A percentile compares a stretch with the other conserved stretches of the same genome.
These are phyloP conservation scores for Orycteropus afer DNA, from an alignment of 2,113 vertebrate genomes.

Conservation along the genomic window DNA sequence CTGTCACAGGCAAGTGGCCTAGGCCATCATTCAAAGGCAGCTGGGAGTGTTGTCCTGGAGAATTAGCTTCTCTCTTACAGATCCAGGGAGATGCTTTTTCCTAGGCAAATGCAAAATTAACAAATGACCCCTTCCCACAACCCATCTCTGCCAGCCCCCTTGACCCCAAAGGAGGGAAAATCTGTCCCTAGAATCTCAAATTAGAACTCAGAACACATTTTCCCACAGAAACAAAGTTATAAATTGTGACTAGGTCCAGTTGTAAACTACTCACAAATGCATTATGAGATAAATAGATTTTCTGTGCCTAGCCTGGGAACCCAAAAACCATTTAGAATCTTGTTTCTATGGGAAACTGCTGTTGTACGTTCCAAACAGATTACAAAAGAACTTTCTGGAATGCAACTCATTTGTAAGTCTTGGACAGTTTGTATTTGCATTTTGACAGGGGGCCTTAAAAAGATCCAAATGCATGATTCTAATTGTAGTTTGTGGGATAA, in stretches of 20 bases:
- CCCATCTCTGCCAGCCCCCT: slow-evolving; percentile 41
- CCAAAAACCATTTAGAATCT: slow-evolving; percentile 54
- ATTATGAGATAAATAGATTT: slow-evolving; percentile 72
- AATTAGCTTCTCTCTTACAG: slow-evolving; percentile 42
- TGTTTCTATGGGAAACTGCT: slow-evolving; percentile 62
- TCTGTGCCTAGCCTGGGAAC: slow-evolving; percentile 70
- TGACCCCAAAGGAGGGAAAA: slow-evolving; percentile 25
- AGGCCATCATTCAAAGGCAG: slow-evolving; percentile 9
- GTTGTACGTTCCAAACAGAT: slow-evolving; percentile 65
- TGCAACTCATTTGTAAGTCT: slow-evolving; percentile 51
- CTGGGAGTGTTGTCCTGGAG: slow-evolving; percentile 49
- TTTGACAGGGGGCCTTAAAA: slow-evolving; percentile 64
- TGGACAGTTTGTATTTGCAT: slow-evolving; percentile 68
- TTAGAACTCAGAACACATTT: slow-evolving; percentile 66
- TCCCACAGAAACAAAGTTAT: slow-evolving; percentile 66
- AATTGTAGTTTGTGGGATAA: neutral
- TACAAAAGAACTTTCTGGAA: slow-evolving; percentile 77
- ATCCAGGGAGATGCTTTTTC: slow-evolving; percentile 45
- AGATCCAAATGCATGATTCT: slow-evolving; percentile 28
- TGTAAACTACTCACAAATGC: slow-evolving; percentile 53
- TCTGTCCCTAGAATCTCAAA: slow-evolving; percentile 62
- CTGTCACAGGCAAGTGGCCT: neutral
- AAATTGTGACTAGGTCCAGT: slow-evolving; percentile 37
- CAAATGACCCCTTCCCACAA: slow-evolving; percentile 60
- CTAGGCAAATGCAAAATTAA: slow-evolving; percentile 32